A percentile compares a stretch with the other conserved stretches of the same genome.
Conservation (phyloP, 2,113 vertebrate genomes). For the Pelvicachromis taeniatus region DNA sequence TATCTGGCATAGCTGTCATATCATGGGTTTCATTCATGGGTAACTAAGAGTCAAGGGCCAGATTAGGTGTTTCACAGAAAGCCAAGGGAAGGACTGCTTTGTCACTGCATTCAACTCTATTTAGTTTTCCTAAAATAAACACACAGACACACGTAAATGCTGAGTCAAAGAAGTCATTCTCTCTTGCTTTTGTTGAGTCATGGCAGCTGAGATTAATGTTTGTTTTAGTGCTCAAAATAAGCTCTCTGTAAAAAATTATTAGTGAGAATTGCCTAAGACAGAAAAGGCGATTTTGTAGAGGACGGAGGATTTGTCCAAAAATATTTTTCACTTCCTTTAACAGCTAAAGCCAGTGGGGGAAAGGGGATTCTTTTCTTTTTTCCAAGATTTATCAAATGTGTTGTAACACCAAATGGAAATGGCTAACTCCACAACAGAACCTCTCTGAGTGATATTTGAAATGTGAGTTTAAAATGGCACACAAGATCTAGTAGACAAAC, state of each 20-base stretch:
- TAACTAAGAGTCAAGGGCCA: background rate
- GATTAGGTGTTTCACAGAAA: background rate
- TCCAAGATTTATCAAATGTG: background rate
- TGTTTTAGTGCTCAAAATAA: constrained; percentile 6
- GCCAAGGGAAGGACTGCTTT: background rate
- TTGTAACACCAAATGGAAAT: background rate
- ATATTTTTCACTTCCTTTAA: background rate
- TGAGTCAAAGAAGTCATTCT: background rate
- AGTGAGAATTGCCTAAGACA: background rate
- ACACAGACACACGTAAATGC: background rate
- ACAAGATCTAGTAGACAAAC: background rate
- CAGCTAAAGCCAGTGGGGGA: background rate
- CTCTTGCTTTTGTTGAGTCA: constrained; percentile 10
- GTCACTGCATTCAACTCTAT: background rate
- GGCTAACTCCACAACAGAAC: background rate
- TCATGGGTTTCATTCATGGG: background rate
- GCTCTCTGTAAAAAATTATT: background rate
- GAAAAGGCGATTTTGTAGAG: background rate
- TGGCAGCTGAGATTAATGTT: background rate
- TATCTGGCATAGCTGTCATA: background rate
- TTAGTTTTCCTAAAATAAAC: background rate
- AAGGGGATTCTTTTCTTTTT: background rate
- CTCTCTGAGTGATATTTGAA: background rate
- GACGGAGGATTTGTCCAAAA: background rate
- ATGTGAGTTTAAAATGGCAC: background rate